Evolutionary conservation across 2,113 vertebrate species (phyloP), one percentile per base, ranked within the genome.

Genomic region (Brachyistius frenatus): DNA sequence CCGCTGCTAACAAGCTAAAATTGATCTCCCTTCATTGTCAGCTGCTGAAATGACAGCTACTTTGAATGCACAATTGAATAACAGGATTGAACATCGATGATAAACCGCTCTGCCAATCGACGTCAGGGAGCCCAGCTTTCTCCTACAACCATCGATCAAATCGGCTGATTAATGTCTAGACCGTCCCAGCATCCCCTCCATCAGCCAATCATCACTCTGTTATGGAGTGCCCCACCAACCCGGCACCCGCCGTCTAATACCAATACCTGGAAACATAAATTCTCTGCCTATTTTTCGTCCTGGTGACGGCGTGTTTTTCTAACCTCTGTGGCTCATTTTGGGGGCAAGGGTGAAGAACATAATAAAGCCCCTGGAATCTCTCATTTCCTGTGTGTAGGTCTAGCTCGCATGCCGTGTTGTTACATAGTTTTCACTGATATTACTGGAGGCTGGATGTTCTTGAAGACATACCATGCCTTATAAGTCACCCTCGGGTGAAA

Each of bases 361-460:
- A 86, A 89, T 78, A 85, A 83, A 80, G 52, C 36, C 55, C 23
- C 46, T 76, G 77, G 72, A 87, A 83, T 88, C 79, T 86, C 68
- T 90, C 74, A 90, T 89, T 91, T 93, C 85, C 90, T 90, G 90
- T 66, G 76, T 73, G 73, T 57, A 70, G 33, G 73, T 77, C 71
- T n/a, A 35, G 68, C 65, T 33, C 13, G 1, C 66, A 68, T 61
- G 80, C 66, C 81, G 66, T 73, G 83, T 81, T 79, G 85, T 69
- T 86, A 54, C 76, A 73, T 53, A 37, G 46, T 80, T 84, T 73
- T 63, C 55, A 63, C 73, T 74, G 37, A 73, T 71, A 84, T 61
- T 70, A 62, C 64, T 11, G 33, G 63, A 65, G 66, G n/a, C 67
- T 60, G 35, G 58, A 71, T 72, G 72, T 76, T 68, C 55, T 83